These are phyloP conservation scores for Meteorus sp. DNA, from an alignment of 1,140 invertebrate genomes.

Conservation along the genomic window DNA sequence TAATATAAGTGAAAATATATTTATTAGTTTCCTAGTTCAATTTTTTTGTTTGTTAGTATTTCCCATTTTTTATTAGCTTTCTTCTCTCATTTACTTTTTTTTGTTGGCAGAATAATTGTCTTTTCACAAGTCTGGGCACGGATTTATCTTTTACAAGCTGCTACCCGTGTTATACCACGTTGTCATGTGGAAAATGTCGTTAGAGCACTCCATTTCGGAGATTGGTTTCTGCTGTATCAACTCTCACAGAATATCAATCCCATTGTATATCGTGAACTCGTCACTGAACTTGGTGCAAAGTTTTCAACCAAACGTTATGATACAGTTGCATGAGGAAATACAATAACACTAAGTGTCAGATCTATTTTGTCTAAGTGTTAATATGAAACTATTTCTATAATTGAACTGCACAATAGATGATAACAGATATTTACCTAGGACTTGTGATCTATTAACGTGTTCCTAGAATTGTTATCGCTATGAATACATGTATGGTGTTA, in stretches of 20 bases:
- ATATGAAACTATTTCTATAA: too few relatives aligned
- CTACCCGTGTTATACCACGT: conserved; percentile 46
- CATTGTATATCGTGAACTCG: conserved; percentile 48
- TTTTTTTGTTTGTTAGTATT: too few relatives aligned
- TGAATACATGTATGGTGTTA: too few relatives aligned
- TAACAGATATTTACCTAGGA: too few relatives aligned
- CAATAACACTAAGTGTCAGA: not conserved
- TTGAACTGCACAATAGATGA: too few relatives aligned
- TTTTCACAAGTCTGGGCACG: conserved; percentile 58
- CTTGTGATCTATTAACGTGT: too few relatives aligned
- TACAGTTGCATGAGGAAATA: conserved; percentile 1
- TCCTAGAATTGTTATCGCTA: too few relatives aligned
- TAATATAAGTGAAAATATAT: too few relatives aligned
- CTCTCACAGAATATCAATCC: conserved; percentile 51
- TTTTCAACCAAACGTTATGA: conserved; percentile 30
- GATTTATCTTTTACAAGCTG: conserved; percentile 61
- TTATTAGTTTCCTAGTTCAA: too few relatives aligned
- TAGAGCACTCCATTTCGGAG: conserved; percentile 44
- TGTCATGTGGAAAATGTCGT: conserved; percentile 36
- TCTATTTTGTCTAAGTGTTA: not conserved
- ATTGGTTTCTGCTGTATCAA: conserved; percentile 56
- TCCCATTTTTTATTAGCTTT: too few relatives aligned
- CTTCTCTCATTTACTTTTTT: conserved; percentile 16
- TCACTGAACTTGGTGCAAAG: conserved; percentile 40
- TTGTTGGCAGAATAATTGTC: conserved; percentile 58